A percentile compares a stretch with the other conserved stretches of the same genome.
Conservation (phyloP, 2,888 invertebrate genomes). For the Athalia circularis region DNA sequence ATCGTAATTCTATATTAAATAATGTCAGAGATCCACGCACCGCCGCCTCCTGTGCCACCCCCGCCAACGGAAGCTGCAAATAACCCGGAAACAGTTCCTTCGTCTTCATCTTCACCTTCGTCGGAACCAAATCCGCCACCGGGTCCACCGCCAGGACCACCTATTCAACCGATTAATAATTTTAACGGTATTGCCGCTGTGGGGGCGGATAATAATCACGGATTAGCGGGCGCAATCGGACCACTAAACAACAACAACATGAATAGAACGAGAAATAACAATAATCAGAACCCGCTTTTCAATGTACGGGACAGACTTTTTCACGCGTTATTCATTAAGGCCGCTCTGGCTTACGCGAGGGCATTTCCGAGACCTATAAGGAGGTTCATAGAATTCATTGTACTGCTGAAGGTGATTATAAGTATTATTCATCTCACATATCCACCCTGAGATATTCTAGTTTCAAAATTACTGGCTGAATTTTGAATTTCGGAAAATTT, state of each 20-base stretch:
- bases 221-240: constrained; percentile 61
- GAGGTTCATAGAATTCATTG: constrained; percentile 88
- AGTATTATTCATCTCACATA: neutral
- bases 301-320: constrained; percentile 94
- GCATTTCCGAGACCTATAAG: constrained; percentile 90
- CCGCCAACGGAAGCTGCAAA: constrained; percentile 7
- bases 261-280: constrained; percentile 70
- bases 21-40: constrained; percentile 36
- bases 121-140: neutral
- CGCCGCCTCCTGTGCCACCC: neutral
- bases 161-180: constrained; percentile 15
- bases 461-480: neutral
- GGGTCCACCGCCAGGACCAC: neutral
- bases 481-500: constrained; percentile 59
- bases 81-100: neutral
- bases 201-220: constrained; percentile 60
- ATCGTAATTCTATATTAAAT: neutral
- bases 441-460: neutral
- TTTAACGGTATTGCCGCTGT: constrained; percentile 9
- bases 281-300: constrained; percentile 84
- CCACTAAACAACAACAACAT: constrained; percentile 66
- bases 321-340: constrained; percentile 95
- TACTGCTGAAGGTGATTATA: constrained; percentile 83
- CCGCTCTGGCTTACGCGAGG: constrained; percentile 93
- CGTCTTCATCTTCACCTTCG: constrained; percentile 18